Evolutionary conservation across 2,888 invertebrate genomes (phyloP), one percentile per base, ranked within the genome.

Genomic region (Protophormia terraenovae): DNA sequence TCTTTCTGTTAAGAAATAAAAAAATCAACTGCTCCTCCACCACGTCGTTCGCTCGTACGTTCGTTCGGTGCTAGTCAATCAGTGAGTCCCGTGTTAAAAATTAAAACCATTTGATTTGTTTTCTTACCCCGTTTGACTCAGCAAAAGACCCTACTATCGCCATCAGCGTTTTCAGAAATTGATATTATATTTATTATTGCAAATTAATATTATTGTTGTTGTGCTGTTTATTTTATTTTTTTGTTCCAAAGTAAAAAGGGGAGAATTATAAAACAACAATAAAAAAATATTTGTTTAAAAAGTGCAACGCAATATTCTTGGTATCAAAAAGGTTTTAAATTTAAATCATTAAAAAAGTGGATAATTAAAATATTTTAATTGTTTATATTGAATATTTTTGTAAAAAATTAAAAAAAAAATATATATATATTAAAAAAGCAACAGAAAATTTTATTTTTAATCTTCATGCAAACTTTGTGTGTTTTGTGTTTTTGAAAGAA

Each of bases 51-150:
- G 79, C 60, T 60, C 27, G 76, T 67, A 32, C 32, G 32, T 58
- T 47, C 38, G 47, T 45, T 67, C 50, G 58, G 66, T 83, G 38
- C 67, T 66, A 78, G 35, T 60, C 53, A 64, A 12, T 64, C 32
- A 60, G 19, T 38, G 50, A 55, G 66, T 71, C 35, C 47, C 47
- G 77, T 76, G 71, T 19, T 67, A 58, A 69, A 47, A 35, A 55
- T 29, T 60, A 60, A 47, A 50, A 45, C 24, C 7, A 24, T 64
- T 55, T 14, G 12, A 55, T 76, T 73, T 45, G 16, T n/a, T 71
- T 66, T 73, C 10, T 82, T 81, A 29, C 35, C 64, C 67, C 47
- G 35, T 78, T 83, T 78, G 73, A 73, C 50, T 73, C 67, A 53
- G 60, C 60, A 78, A 60, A 72, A 67, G 35, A 45, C n/a, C n/a